Percentiles rank a stretch among this genome's conserved stretches.
These are phyloP conservation scores for Iguana delicatissima DNA, from an alignment of 2,797 vertebrate genomes.

Conservation along the genomic window DNA sequence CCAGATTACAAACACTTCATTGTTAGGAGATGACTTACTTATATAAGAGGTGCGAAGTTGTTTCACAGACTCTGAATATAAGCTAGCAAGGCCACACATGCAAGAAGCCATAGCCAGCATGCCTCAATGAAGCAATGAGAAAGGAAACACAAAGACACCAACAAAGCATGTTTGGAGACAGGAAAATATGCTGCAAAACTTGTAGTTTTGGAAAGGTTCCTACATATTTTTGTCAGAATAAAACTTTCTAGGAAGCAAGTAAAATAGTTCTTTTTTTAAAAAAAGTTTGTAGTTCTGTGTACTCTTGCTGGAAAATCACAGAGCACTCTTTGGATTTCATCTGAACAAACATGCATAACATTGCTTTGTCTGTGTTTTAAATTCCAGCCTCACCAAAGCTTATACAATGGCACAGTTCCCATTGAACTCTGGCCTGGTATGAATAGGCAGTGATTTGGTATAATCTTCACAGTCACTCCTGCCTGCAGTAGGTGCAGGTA, in stretches of 20 bases:
- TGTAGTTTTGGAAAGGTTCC: slow-evolving; percentile 7
- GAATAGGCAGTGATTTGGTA: too few relatives aligned
- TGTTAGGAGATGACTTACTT: slow-evolving; percentile 89
- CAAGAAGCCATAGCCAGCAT: slow-evolving; percentile 90
- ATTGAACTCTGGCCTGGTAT: too few relatives aligned
- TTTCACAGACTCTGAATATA: slow-evolving; percentile 95
- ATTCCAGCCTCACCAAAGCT: neutral
- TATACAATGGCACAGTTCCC: neutral
- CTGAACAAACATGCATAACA: neutral
- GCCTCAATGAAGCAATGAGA: slow-evolving; percentile 88
- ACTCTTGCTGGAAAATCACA: neutral
- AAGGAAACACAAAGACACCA: slow-evolving; percentile 83
- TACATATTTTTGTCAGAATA: slow-evolving; percentile 56
- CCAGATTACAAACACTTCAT: slow-evolving; percentile 55
- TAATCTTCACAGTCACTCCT: too few relatives aligned
- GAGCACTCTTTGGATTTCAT: neutral
- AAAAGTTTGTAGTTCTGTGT: neutral
- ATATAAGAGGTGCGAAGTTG: slow-evolving; percentile 89
- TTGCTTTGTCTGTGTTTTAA: neutral
- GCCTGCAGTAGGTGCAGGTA: too few relatives aligned
- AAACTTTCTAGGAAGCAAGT: slow-evolving; percentile 43
- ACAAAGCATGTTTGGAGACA: slow-evolving; percentile 77
- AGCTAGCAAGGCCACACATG: slow-evolving; percentile 93
- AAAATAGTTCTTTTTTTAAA: slow-evolving; percentile 4
- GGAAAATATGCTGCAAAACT: slow-evolving; percentile 71